Evolutionary conservation across 2,888 invertebrate species (phyloP).

Genomic region (Platycheirus rosarum): DNA sequence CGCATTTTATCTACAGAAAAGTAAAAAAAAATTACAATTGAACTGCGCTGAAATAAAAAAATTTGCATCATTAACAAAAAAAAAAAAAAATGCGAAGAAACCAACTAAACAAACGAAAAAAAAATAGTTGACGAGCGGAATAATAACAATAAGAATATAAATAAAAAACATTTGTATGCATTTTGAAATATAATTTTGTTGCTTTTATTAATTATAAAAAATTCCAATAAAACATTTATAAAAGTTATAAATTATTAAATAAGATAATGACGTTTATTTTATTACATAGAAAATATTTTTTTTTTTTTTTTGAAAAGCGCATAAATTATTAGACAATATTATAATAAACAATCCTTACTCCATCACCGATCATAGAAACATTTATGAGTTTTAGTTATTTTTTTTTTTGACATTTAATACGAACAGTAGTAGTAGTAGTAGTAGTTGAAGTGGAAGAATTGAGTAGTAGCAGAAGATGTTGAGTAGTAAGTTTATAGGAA

Average conservation of each 20-base stretch:
- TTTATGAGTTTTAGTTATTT: slow-evolving; percentile 8
- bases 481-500: slow-evolving; percentile 11
- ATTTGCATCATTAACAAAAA: slow-evolving; percentile 37
- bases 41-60: slow-evolving; percentile 13
- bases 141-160: slow-evolving; percentile 60
- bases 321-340: slow-evolving; percentile 52
- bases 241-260: slow-evolving; percentile 36
- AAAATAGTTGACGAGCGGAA: slow-evolving; percentile 72
- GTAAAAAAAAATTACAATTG: slow-evolving; percentile 15
- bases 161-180: slow-evolving; percentile 71
- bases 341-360: slow-evolving; percentile 59
- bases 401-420: slow-evolving; percentile 34
- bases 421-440: slow-evolving; percentile 34
- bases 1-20: slow-evolving; percentile 59
- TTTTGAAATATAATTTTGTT: slow-evolving; percentile 61
- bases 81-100: slow-evolving; percentile 45
- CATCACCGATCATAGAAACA: slow-evolving; percentile 53
- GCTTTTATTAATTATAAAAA: slow-evolving; percentile 57
- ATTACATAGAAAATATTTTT: slow-evolving; percentile 24
- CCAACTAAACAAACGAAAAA: slow-evolving; percentile 37
- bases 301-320: slow-evolving; percentile 55
- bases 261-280: slow-evolving; percentile 37
- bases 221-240: slow-evolving; percentile 71
- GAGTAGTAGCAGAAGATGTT: slow-evolving; percentile 36
- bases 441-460: slow-evolving; percentile 20